Conservation (phyloP, 2,888 invertebrate genomes). For the Lycocerus yunnanus region DNA sequence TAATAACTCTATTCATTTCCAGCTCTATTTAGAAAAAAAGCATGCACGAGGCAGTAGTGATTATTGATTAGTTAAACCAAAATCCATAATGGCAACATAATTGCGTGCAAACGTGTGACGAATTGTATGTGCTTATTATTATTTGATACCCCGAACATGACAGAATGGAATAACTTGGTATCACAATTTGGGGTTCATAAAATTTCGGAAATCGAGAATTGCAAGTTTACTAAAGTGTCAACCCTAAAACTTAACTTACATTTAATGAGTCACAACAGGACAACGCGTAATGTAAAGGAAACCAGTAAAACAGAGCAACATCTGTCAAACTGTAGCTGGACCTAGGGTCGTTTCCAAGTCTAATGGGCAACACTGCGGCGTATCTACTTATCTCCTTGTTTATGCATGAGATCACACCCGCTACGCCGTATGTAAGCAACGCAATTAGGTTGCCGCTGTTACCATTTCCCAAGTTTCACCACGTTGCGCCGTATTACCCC, state of each 20-base stretch:
- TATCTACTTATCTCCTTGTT: slow-evolving; percentile 54
- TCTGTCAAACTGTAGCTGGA: slow-evolving; percentile 39
- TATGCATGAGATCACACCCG: slow-evolving; percentile 53
- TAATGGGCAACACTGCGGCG: slow-evolving; percentile 39
- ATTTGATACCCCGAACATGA: neutral
- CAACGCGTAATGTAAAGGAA: slow-evolving; percentile 35
- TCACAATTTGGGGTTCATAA: neutral
- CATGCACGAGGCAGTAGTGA: neutral
- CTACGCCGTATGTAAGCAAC: slow-evolving; percentile 46
- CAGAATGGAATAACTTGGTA: neutral
- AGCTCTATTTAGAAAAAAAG: neutral
- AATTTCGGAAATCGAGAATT: neutral
- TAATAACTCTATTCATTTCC: neutral
- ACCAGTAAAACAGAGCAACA: slow-evolving; percentile 39
- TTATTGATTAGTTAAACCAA: neutral
- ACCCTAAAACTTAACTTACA: slow-evolving; percentile 19
- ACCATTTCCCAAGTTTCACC: slow-evolving; percentile 33
- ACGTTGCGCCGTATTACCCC: slow-evolving; percentile 41
- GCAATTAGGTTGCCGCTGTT: slow-evolving; percentile 44
- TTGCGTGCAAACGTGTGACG: neutral
- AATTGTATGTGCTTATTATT: neutral
- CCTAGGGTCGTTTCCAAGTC: slow-evolving; percentile 40
- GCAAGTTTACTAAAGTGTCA: slow-evolving; percentile 23
- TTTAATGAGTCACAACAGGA: slow-evolving; percentile 33
- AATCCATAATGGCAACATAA: neutral